Percentiles rank a stretch among this genome's conserved stretches.
These are phyloP conservation scores for Luscinia megarhynchos DNA, from an alignment of 2,797 vertebrate genomes.

Conservation along the genomic window DNA sequence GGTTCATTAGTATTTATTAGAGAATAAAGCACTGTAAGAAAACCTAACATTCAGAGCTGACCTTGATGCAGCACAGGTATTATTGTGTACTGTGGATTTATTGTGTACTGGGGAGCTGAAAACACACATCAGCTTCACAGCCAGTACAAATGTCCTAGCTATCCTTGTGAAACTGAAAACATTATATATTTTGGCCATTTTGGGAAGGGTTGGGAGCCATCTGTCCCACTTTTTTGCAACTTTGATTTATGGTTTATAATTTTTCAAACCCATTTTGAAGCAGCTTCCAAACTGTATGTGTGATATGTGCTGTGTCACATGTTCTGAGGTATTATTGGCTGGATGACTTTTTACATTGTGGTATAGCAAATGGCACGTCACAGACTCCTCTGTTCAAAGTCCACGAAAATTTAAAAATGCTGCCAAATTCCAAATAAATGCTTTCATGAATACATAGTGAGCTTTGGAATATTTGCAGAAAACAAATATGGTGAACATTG, in stretches of 20 bases:
- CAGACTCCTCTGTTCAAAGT: not conserved
- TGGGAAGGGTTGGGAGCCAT: not conserved
- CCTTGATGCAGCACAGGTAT: not conserved
- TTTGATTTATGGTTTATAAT: not conserved
- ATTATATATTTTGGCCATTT: not conserved
- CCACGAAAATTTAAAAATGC: not conserved
- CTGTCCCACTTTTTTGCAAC: not conserved
- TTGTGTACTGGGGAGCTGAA: not conserved
- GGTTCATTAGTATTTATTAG: not conserved
- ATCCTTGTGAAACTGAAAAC: not conserved
- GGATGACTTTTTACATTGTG: not conserved
- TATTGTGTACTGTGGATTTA: not conserved
- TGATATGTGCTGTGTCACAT: not conserved
- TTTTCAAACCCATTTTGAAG: not conserved
- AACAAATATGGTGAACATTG: not conserved
- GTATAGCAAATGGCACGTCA: not conserved
- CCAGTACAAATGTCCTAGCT: not conserved
- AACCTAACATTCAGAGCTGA: not conserved
- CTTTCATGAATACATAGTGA: not conserved
- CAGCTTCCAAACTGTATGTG: not conserved
- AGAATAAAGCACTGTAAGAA: not conserved
- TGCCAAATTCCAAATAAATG: not conserved
- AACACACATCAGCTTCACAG: not conserved
- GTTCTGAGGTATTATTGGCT: not conserved
- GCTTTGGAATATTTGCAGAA: not conserved